These are phyloP conservation scores for Bufo gargarizans DNA, from an alignment of 2,113 vertebrate genomes.

Conservation along the genomic window DNA sequence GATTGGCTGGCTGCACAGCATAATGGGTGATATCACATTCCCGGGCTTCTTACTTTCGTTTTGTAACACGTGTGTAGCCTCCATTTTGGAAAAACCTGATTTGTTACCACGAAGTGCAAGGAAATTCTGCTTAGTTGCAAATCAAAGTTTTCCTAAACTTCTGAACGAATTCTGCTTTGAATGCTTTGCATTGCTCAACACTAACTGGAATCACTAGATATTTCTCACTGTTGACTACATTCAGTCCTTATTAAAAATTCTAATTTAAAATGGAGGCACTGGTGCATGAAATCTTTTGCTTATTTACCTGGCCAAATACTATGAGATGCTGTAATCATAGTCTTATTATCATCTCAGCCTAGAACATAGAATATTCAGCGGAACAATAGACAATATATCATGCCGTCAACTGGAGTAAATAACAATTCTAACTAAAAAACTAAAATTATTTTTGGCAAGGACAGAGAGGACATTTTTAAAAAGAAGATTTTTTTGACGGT, in stretches of 20 bases:
- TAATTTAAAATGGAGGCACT: slow-evolving; percentile 8
- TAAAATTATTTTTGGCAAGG: not conserved
- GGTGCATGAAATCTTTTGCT: slow-evolving; percentile 16
- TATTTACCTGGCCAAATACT: slow-evolving; percentile 14
- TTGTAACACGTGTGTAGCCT: too few relatives aligned
- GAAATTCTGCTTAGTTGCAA: too few relatives aligned
- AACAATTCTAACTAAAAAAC: not conserved
- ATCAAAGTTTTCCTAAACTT: too few relatives aligned
- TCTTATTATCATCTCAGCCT: not conserved
- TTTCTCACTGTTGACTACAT: slow-evolving; percentile 24
- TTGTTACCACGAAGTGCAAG: too few relatives aligned
- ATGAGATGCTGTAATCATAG: not conserved
- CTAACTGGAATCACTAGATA: not conserved
- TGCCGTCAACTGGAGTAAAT: slow-evolving; percentile 1
- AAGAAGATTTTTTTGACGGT: not conserved
- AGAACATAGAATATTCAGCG: slow-evolving; percentile 1
- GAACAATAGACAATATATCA: not conserved
- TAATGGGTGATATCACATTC: too few relatives aligned
- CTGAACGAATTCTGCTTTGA: too few relatives aligned
- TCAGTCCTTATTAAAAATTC: slow-evolving; percentile 29
- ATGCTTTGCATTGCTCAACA: too few relatives aligned
- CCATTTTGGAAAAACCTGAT: too few relatives aligned
- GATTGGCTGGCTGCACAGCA: too few relatives aligned
- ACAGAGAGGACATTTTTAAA: not conserved
- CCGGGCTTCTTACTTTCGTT: too few relatives aligned